A percentile compares a stretch with the other conserved stretches of the same genome.
phyloP scores from a whole-genome alignment of 2,797 vertebrate species.

The Tachyglossus aculeatus region DNA sequence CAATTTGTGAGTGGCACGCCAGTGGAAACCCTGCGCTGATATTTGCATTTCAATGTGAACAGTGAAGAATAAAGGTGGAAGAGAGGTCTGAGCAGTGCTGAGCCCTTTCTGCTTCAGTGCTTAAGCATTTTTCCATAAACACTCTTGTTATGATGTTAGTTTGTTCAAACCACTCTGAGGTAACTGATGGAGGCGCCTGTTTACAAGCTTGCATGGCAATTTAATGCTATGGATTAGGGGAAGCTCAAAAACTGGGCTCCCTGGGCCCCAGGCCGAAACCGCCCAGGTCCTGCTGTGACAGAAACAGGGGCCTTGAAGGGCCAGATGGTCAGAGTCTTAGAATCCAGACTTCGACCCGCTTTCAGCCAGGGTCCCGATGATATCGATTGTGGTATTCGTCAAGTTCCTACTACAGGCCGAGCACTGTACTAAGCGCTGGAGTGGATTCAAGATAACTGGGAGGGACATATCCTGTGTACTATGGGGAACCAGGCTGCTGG shows the following conservation, averaged over 20 bases:
- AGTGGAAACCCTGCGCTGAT: slow-evolving; percentile 98
- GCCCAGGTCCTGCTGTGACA: rapidly evolving
- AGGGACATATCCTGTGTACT: no score
- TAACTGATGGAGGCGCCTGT: slow-evolving; percentile 82
- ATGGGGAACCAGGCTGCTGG: no score
- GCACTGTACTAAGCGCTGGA: no score
- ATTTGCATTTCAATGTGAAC: slow-evolving; percentile 99
- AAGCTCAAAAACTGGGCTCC: slow-evolving; percentile 29
- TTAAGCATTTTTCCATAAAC: slow-evolving; percentile 92
- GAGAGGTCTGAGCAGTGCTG: slow-evolving; percentile 98
- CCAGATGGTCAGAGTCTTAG: not conserved
- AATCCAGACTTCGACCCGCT: not conserved
- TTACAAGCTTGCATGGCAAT: slow-evolving; percentile 83
- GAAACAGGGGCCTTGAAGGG: not conserved
- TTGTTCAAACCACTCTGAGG: slow-evolving; percentile 83
- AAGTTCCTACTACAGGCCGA: no score
- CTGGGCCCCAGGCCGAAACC: slow-evolving; percentile 11
- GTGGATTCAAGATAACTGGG: no score
- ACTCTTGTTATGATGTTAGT: slow-evolving; percentile 95
- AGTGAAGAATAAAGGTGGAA: slow-evolving; percentile 98
- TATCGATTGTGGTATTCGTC: no score
- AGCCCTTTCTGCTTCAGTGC: slow-evolving; percentile 98
- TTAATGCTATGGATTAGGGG: slow-evolving; percentile 67
- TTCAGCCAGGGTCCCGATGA: no score
- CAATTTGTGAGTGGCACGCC: slow-evolving; percentile 99